Percentiles rank a stretch among this genome's conserved stretches.
These are phyloP conservation scores for Papilio demoleus DNA, from an alignment of 2,888 invertebrate genomes.

Conservation along the genomic window DNA sequence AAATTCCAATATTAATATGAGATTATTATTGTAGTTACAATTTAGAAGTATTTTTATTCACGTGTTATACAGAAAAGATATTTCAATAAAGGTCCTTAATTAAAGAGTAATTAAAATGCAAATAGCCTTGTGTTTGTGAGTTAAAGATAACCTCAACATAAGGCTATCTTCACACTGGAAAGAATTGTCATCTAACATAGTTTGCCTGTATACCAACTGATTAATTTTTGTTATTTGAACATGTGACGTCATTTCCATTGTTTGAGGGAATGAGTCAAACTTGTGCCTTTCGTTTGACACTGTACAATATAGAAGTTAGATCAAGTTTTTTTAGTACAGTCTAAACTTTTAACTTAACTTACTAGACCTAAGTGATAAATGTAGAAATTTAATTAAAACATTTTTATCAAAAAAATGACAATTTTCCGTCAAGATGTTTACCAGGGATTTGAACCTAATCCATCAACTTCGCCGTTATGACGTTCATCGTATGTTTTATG, in stretches of 20 bases:
- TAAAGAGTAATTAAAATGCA: constrained; percentile 25
- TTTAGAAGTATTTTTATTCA: no score
- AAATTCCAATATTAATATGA: no score
- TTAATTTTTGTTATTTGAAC: not conserved
- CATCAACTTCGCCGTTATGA: not conserved
- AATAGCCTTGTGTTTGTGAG: constrained; percentile 37
- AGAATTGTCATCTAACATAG: not conserved
- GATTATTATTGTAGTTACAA: no score
- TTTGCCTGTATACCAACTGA: not conserved
- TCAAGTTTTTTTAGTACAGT: not conserved
- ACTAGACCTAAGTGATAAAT: not conserved
- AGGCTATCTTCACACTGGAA: not conserved
- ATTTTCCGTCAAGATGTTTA: no score
- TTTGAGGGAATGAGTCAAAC: constrained; percentile 22
- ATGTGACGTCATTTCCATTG: constrained; percentile 1
- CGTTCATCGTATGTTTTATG: not conserved
- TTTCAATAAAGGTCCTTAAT: not conserved
- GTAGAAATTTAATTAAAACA: not conserved
- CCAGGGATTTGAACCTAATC: not conserved
- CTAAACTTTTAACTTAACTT: not conserved
- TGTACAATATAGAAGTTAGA: not conserved
- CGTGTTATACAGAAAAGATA: no score
- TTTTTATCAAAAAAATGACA: not conserved
- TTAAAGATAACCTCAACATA: constrained; percentile 56
- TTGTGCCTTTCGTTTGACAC: not conserved